phyloP scores from a whole-genome alignment of 2,797 vertebrate species.

The Enteromius treurensis region DNA sequence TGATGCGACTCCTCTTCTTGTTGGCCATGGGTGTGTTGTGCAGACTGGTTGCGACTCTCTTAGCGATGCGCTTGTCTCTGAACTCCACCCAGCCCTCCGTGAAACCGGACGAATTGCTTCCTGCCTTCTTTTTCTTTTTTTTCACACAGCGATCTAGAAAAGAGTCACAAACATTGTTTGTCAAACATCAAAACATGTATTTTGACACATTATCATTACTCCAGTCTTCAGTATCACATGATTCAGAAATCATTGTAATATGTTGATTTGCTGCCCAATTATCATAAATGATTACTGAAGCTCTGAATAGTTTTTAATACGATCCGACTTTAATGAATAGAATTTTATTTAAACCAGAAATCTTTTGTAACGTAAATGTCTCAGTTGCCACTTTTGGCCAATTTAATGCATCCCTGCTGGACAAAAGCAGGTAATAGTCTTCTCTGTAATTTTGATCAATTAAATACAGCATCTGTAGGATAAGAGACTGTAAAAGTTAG shows the following conservation, averaged over 20 bases:
- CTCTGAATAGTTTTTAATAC: not conserved
- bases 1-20: constrained; percentile 79
- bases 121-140: constrained; percentile 77
- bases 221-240: not conserved
- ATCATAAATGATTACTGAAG: not conserved
- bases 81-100: constrained; percentile 93
- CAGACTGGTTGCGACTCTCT: constrained; percentile 81
- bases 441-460: not conserved
- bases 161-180: not conserved
- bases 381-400: not conserved
- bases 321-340: not conserved
- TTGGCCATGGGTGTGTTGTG: constrained; percentile 86
- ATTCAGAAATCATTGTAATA: not conserved
- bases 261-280: not conserved
- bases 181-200: not conserved
- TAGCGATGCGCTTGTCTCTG: constrained; percentile 85
- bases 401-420: not conserved
- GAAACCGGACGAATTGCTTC: constrained; percentile 74
- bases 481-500: not conserved
- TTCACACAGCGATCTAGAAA: constrained; percentile 74
- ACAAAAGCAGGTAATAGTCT: not conserved
- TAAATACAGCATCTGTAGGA: not conserved
- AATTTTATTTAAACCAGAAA: not conserved
- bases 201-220: not conserved
- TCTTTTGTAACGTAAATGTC: not conserved